Evolutionary conservation across 2,797 vertebrate species (phyloP).

Genomic region (Neosilurus mollespiculum): DNA sequence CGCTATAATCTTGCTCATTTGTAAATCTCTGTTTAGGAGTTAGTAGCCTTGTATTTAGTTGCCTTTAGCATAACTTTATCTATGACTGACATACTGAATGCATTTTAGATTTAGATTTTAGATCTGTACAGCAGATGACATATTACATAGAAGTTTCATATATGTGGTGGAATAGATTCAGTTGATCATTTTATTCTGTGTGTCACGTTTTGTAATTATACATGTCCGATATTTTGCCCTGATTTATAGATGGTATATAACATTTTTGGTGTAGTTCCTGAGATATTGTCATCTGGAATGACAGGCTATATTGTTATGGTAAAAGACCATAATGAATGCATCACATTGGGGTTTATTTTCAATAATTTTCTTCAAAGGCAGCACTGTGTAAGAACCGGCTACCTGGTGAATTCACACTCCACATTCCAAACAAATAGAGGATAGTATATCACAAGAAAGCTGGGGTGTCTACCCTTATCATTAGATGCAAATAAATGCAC

Average conservation of each 20-base stretch:
- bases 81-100: constrained; percentile 61
- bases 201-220: constrained; percentile 4
- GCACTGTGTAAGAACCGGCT: too few species aligned
- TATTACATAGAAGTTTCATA: not conserved
- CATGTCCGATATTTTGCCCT: constrained; percentile 2
- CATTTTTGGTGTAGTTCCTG: not conserved
- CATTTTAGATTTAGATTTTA: not conserved
- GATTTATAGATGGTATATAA: constrained; percentile 13
- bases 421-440: too few species aligned
- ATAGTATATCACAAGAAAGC: too few species aligned
- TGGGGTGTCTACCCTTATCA: too few species aligned
- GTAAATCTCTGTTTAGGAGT: constrained; percentile 48
- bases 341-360: not conserved
- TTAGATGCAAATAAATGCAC: too few species aligned
- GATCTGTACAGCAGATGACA: too few species aligned
- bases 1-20: constrained; percentile 53
- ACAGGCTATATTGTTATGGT: constrained; percentile 16
- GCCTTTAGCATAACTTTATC: constrained; percentile 57
- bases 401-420: too few species aligned
- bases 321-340: constrained; percentile 8
- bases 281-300: constrained; percentile 2
- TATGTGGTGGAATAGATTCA: not conserved
- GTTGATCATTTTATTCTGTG: not conserved
- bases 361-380: not conserved
- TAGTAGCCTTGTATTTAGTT: constrained; percentile 35